Evolutionary conservation across 2,113 vertebrate genomes (phyloP).

Genomic region (Microcebus lehilahytsara): DNA sequence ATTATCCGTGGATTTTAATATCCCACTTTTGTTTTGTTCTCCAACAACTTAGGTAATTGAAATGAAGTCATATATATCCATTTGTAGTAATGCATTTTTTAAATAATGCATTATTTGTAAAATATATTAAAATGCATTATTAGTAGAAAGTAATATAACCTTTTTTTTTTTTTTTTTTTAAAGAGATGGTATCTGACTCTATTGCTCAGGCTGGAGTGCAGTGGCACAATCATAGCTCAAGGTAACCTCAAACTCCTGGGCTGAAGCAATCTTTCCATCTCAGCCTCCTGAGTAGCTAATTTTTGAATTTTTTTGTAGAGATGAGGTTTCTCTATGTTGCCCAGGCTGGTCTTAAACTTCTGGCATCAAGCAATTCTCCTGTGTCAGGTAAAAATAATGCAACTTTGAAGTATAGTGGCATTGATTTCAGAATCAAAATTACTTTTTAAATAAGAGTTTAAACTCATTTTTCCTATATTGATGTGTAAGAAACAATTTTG

Average conservation of each 20-base stretch:
- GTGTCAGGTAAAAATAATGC: not conserved
- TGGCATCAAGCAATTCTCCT: too few relatives aligned
- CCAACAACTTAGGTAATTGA: conserved; percentile 32
- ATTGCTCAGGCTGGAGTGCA: too few relatives aligned
- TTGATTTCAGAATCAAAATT: conserved; percentile 12
- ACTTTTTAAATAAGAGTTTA: conserved; percentile 1
- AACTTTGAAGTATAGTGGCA: not conserved
- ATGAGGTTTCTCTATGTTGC: too few relatives aligned
- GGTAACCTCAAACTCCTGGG: too few relatives aligned
- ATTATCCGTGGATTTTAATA: not conserved
- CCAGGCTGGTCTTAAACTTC: too few relatives aligned
- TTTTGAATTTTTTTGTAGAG: too few relatives aligned
- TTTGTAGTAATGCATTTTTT: not conserved
- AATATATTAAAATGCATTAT: not conserved
- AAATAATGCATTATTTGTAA: not conserved
- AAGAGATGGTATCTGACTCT: too few relatives aligned
- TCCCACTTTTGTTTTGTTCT: not conserved
- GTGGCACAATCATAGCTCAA: too few relatives aligned
- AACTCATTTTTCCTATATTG: not conserved
- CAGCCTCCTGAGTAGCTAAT: too few relatives aligned
- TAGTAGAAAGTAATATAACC: not conserved
- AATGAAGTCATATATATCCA: not conserved
- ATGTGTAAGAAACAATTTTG: not conserved
- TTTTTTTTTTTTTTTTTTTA: too few relatives aligned
- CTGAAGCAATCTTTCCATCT: too few relatives aligned